Conservation (phyloP, 2,888 invertebrate genomes). For the Limenitis camilla region DNA sequence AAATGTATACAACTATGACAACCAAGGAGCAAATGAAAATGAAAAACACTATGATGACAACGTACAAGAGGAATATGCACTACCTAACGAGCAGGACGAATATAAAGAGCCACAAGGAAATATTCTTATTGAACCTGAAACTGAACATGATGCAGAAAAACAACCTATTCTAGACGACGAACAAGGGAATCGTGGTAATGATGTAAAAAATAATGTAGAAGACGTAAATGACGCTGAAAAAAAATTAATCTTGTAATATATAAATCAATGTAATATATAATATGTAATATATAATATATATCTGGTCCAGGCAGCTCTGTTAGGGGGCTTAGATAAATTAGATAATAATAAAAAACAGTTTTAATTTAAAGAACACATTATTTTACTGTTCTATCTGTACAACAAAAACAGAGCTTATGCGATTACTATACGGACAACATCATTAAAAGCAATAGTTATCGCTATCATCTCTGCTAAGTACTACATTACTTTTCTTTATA, state of each 20-base stretch:
- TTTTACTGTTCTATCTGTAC: no score
- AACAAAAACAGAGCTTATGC: no score
- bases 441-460: no score
- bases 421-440: no score
- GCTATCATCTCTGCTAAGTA: no score
- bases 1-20: slow-evolving; percentile 11
- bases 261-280: no score
- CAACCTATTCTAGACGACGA: slow-evolving; percentile 41
- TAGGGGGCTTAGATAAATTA: no score
- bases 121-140: slow-evolving; percentile 11
- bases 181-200: slow-evolving; percentile 18
- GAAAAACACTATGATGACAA: slow-evolving; percentile 19
- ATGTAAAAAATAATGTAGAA: slow-evolving; percentile 11
- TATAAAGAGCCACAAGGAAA: slow-evolving; percentile 16
- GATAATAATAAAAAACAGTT: no score
- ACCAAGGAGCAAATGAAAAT: slow-evolving; percentile 20
- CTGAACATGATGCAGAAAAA: slow-evolving; percentile 32
- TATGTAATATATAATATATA: no score
- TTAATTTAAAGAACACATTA: no score
- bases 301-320: no score
- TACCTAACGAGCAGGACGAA: slow-evolving; percentile 4
- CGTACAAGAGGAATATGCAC: slow-evolving; percentile 6
- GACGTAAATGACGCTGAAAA: slow-evolving; percentile 1
- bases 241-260: background rate
- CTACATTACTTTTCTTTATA: no score